Percentiles rank a stretch among this genome's conserved stretches.
phyloP scores from a whole-genome alignment of 2,888 invertebrate species.

The Drosophila picticornis region DNA sequence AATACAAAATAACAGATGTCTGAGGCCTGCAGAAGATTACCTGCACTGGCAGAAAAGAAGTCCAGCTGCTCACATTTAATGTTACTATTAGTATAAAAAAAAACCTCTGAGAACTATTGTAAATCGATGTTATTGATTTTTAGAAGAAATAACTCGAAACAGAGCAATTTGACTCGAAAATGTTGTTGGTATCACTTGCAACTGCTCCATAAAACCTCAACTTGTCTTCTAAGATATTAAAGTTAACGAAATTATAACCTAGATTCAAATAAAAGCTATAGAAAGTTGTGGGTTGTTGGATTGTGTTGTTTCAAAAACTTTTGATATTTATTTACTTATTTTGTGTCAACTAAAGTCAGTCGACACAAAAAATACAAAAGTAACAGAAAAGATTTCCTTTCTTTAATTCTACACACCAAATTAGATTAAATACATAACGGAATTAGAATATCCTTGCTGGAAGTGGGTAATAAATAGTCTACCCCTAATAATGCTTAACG shows the following conservation, averaged over 20 bases:
- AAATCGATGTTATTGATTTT: neutral
- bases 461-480: neutral
- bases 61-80: neutral
- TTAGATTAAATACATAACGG: neutral
- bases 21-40: neutral
- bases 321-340: neutral
- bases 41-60: neutral
- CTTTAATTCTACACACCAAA: neutral
- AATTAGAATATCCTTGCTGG: neutral
- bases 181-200: fast-evolving
- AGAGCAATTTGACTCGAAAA: neutral
- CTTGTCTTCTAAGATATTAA: no score
- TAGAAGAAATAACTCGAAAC: neutral
- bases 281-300: neutral
- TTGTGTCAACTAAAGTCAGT: no score
- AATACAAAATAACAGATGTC: neutral
- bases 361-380: no score
- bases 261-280: neutral
- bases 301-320: neutral
- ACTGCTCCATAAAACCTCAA: neutral
- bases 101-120: neutral
- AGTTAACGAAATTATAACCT: neutral
- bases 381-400: no score
- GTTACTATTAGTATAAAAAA: fast-evolving
- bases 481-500: slow-evolving; percentile 15